Conservation (phyloP, 2,888 invertebrate genomes). For the Chrysina gloriosa region DNA sequence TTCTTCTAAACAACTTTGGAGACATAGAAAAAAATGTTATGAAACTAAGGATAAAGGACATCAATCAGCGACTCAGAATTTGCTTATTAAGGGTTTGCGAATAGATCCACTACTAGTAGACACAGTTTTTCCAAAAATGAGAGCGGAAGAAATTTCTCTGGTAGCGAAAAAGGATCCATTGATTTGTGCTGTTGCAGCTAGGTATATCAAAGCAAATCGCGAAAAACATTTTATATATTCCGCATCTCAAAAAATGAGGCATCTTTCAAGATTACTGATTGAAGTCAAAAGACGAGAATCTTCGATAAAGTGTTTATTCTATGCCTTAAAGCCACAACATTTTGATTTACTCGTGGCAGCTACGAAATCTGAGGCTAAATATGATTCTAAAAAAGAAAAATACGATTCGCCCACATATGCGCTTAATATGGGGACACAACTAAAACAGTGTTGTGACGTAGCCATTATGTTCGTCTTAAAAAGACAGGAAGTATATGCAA, state of each 20-base stretch:
- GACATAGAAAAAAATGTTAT: constrained; percentile 49
- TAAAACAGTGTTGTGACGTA: constrained; percentile 47
- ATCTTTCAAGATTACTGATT: constrained; percentile 6
- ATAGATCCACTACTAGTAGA: constrained; percentile 19
- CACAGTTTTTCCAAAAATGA: constrained; percentile 39
- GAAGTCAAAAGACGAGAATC: neutral
- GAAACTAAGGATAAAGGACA: neutral
- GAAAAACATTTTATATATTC: constrained; percentile 25
- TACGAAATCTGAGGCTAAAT: neutral
- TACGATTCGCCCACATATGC: constrained; percentile 9
- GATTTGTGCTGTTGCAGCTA: constrained; percentile 32
- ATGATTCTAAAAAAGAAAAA: neutral
- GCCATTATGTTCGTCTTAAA: constrained; percentile 40
- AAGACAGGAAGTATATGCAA: constrained; percentile 41
- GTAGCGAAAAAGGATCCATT: constrained; percentile 38
- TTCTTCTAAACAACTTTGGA: constrained; percentile 47
- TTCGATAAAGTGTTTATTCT: neutral
- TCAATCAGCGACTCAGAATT: neutral
- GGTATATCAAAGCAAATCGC: neutral
- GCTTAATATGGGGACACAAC: constrained; percentile 47
- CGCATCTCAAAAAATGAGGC: neutral
- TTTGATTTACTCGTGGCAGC: neutral
- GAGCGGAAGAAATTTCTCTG: constrained; percentile 35
- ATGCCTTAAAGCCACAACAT: neutral
- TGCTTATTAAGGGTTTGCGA: neutral